Percentiles rank a stretch among this genome's conserved stretches.
phyloP scores from a whole-genome alignment of 2,888 invertebrate genomes.

The Drosophila borealis region DNA sequence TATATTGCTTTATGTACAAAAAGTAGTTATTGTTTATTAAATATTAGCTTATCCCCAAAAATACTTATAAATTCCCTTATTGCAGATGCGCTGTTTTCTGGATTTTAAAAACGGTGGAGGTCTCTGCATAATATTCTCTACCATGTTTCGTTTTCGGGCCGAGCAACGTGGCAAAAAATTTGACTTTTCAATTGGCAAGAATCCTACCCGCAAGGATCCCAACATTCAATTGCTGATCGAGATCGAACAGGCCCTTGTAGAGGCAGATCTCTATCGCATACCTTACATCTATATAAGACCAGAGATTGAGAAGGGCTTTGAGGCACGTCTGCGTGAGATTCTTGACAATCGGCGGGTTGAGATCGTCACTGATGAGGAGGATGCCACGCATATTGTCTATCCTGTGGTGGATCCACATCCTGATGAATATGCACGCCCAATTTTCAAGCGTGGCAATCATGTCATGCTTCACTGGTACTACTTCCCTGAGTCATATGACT shows the following conservation, averaged over 20 bases:
- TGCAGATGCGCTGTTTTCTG: slow-evolving; percentile 95
- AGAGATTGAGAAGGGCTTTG: slow-evolving; percentile 93
- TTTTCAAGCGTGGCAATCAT: slow-evolving; percentile 92
- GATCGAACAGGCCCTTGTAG: slow-evolving; percentile 93
- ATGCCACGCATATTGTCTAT: slow-evolving; percentile 96
- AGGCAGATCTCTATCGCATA: slow-evolving; percentile 91
- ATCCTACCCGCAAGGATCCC: slow-evolving; percentile 95
- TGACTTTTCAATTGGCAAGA: slow-evolving; percentile 92
- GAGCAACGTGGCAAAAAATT: slow-evolving; percentile 98
- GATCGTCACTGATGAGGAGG: slow-evolving; percentile 89
- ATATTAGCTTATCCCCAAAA: too few relatives aligned
- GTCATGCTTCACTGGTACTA: slow-evolving; percentile 98
- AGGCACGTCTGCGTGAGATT: slow-evolving; percentile 93
- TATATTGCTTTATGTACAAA: background rate
- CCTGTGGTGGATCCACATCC: slow-evolving; percentile 93
- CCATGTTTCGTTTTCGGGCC: slow-evolving; percentile 97
- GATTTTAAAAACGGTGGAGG: slow-evolving; percentile 98
- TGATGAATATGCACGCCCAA: slow-evolving; percentile 96
- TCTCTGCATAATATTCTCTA: slow-evolving; percentile 95
- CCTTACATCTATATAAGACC: slow-evolving; percentile 93
- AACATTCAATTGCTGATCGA: slow-evolving; percentile 97
- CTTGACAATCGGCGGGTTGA: slow-evolving; percentile 94
- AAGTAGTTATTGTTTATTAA: background rate
- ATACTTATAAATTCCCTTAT: background rate
- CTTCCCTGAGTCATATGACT: slow-evolving; percentile 96